Base-by-base conservation (phyloP, 2,797 vertebrate species). In the Lacerta agilis region DNA sequence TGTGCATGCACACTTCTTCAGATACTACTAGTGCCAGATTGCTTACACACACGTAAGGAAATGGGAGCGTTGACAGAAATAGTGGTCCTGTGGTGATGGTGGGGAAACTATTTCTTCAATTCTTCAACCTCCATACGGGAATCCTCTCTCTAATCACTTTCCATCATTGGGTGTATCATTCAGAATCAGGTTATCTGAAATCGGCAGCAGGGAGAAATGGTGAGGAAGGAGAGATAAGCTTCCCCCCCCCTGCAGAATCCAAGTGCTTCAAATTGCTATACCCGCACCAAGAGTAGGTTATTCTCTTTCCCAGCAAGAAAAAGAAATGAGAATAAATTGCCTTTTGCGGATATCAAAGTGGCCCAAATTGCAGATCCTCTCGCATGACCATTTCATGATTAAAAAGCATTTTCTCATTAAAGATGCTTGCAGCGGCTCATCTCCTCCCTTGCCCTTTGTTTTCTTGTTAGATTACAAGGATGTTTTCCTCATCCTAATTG, bases 351-450 rank as follows among this genome's bases (percentile, higher is more conserved):
- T 85, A 93, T 87, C 87, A 94, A 94, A 94, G 91, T 49, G 72
- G 72, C 2, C 5, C 45, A 94, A 94, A 95, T 87, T 94, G 55
- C 0, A 0, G 5, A 49, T 93, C 85, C 91, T 93, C 87, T 93
- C 84, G 27, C 9, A 64, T 73, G 87, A 94, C 91, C 71, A 77
- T 85, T 69, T 88, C 43, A 91, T 94, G 91, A 96, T 93, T 94
- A 92, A 94, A 89, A 90, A 94, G n/a, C 43, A 87, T 67, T 85
- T 91, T 90, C 86, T 94, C 92, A 95, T 95, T 93, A 95, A 94
- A 87, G 8, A 1, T n/a, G 87, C 88, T 92, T 89, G 73, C 79
- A 94, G 87, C 33, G 71, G 88, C 91, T 92, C 0, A 76, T 92
- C 86, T 87, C 89, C 90, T 66, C 55, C 66, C 6, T 13, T 80